These are phyloP conservation scores for Meda fulgida DNA, from an alignment of 2,797 vertebrate species.

Conservation along the genomic window DNA sequence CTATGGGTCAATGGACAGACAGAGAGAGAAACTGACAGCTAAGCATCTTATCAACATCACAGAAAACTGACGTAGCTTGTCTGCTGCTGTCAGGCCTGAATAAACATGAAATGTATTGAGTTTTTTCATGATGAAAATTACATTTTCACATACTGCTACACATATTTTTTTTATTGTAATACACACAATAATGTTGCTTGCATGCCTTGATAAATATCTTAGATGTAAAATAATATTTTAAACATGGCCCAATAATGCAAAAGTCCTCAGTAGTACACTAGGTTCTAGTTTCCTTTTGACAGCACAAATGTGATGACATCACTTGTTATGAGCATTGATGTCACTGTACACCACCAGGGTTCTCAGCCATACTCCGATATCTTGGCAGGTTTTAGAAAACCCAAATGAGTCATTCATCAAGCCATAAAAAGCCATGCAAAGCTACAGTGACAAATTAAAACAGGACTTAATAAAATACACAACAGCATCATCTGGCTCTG, in stretches of 20 bases:
- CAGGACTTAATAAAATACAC: slow-evolving; percentile 51
- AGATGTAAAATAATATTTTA: neutral
- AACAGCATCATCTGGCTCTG: slow-evolving; percentile 8
- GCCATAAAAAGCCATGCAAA: slow-evolving; percentile 54
- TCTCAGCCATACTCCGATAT: neutral
- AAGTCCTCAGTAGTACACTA: neutral
- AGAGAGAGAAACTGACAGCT: slow-evolving; percentile 34
- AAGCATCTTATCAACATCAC: neutral
- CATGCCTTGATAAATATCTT: neutral
- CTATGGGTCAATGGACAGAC: neutral
- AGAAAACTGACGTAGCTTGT: slow-evolving; percentile 17
- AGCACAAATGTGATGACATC: neutral
- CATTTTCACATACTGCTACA: neutral
- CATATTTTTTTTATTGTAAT: neutral
- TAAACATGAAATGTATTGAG: neutral
- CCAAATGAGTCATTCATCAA: slow-evolving; percentile 37
- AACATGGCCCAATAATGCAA: neutral
- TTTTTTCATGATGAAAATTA: neutral
- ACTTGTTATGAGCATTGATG: slow-evolving; percentile 9
- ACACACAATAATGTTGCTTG: neutral
- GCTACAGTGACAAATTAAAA: slow-evolving; percentile 33
- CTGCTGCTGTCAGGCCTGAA: neutral
- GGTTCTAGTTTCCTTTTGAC: slow-evolving; percentile 1
- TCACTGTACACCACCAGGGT: slow-evolving; percentile 7
- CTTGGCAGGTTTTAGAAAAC: slow-evolving; percentile 16